phyloP scores from a whole-genome alignment of 2,888 invertebrate genomes.

The Melitaea athalia region DNA sequence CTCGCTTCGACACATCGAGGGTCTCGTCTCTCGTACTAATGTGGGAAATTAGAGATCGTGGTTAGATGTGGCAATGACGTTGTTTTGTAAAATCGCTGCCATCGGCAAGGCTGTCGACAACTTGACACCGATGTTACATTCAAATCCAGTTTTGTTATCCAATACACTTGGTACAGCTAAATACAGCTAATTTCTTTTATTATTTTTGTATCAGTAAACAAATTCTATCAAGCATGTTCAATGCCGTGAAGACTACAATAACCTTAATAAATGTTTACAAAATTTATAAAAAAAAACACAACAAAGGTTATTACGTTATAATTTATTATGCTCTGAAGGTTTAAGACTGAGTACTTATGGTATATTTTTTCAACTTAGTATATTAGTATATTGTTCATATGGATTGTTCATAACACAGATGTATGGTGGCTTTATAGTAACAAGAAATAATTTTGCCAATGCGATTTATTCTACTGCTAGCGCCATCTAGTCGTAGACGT shows the following conservation, averaged over 20 bases:
- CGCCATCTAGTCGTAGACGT: too few species aligned
- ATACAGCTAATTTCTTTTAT: not conserved
- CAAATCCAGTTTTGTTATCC: slow-evolving; percentile 49
- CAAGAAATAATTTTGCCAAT: too few species aligned
- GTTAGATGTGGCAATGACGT: slow-evolving; percentile 63
- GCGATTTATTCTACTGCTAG: too few species aligned
- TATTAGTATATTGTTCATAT: too few species aligned
- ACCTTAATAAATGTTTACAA: not conserved
- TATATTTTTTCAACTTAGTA: not conserved
- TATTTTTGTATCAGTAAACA: not conserved
- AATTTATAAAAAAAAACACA: not conserved
- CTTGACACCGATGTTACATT: slow-evolving; percentile 37
- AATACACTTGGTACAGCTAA: not conserved
- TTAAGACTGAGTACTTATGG: not conserved
- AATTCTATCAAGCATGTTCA: not conserved
- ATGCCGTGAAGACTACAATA: not conserved
- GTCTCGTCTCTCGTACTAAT: slow-evolving; percentile 10
- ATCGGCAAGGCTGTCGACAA: slow-evolving; percentile 69
- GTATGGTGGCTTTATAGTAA: too few species aligned
- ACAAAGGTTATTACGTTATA: not conserved
- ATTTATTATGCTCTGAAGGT: not conserved
- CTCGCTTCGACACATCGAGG: slow-evolving; percentile 12
- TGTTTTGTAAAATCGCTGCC: slow-evolving; percentile 74
- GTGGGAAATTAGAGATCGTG: slow-evolving; percentile 49
- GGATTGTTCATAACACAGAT: too few species aligned